A percentile compares a stretch with the other conserved stretches of the same genome.
phyloP scores from a whole-genome alignment of 1,140 invertebrate species.

The Andricus grossulariae region DNA sequence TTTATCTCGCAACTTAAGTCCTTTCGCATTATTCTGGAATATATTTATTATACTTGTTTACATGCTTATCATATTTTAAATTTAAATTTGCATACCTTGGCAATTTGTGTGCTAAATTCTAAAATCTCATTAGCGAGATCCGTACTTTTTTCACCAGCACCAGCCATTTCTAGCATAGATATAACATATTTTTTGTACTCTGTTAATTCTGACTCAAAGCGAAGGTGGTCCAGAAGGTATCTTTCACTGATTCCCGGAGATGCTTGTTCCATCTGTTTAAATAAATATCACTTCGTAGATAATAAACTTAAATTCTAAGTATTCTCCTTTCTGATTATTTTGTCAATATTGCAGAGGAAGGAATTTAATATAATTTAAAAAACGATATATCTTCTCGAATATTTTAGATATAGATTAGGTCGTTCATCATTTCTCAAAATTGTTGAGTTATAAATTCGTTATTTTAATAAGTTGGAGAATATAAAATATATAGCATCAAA shows the following conservation, averaged over 20 bases:
- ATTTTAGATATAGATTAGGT: too few relatives aligned
- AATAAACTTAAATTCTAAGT: too few relatives aligned
- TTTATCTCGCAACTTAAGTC: too few relatives aligned
- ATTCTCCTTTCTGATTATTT: too few relatives aligned
- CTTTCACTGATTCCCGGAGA: constrained; percentile 81
- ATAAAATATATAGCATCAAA: too few relatives aligned
- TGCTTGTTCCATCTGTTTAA: constrained; percentile 80
- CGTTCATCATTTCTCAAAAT: too few relatives aligned
- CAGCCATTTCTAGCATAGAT: constrained; percentile 76
- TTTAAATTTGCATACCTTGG: constrained; percentile 74
- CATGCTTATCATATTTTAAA: neutral
- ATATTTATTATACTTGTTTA: neutral
- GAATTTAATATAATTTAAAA: too few relatives aligned
- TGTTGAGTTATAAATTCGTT: too few relatives aligned
- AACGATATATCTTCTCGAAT: too few relatives aligned
- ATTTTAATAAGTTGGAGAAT: too few relatives aligned
- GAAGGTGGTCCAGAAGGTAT: constrained; percentile 78
- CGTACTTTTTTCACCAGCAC: constrained; percentile 70
- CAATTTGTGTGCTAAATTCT: constrained; percentile 81
- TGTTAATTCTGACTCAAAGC: constrained; percentile 78
- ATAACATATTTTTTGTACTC: constrained; percentile 80
- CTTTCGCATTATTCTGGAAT: neutral
- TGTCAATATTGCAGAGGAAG: neutral
- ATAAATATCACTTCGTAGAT: neutral
- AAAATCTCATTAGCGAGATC: constrained; percentile 83